Evolutionary conservation across 2,888 invertebrate species (phyloP).

Genomic region (Caenorhabditis sp.): DNA sequence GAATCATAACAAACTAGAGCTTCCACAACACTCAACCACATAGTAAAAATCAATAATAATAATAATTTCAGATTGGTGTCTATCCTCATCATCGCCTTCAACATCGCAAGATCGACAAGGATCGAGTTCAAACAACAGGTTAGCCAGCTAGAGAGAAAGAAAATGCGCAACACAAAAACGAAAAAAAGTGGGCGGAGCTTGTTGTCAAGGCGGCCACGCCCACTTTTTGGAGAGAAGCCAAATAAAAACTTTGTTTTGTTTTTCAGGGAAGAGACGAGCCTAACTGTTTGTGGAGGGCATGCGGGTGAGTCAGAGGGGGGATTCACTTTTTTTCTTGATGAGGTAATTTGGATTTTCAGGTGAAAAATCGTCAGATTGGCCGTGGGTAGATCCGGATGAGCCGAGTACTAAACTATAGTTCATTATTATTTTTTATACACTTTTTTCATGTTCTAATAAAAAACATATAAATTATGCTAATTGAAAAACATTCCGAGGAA

Average conservation of each 20-base stretch:
- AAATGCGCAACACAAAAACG: neutral
- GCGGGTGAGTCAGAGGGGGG: conserved; percentile 9
- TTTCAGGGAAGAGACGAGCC: conserved; percentile 45
- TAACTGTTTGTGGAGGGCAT: conserved; percentile 11
- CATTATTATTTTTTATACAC: neutral
- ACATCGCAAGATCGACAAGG: conserved; percentile 17
- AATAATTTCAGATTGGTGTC: conserved; percentile 48
- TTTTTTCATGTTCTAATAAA: neutral
- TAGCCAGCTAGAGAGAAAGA: conserved; percentile 1
- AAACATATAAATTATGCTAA: neutral
- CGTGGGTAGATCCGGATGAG: conserved; percentile 63
- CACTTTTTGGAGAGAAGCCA: conserved; percentile 20
- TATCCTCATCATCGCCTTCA: conserved; percentile 36
- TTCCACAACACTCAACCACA: neutral
- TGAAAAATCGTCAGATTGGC: conserved; percentile 46
- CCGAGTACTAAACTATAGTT: conserved; percentile 62
- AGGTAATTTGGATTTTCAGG: too few species aligned
- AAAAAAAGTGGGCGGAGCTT: conserved; percentile 23
- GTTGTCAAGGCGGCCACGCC: conserved; percentile 16
- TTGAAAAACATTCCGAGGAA: neutral
- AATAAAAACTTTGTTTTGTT: conserved; percentile 8
- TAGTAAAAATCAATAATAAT: neutral
- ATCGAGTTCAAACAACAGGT: neutral
- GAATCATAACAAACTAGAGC: conserved; percentile 55
- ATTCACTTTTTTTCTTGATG: too few species aligned